phyloP scores from a whole-genome alignment of 2,888 invertebrate genomes.

The Nemoura dubitans region DNA sequence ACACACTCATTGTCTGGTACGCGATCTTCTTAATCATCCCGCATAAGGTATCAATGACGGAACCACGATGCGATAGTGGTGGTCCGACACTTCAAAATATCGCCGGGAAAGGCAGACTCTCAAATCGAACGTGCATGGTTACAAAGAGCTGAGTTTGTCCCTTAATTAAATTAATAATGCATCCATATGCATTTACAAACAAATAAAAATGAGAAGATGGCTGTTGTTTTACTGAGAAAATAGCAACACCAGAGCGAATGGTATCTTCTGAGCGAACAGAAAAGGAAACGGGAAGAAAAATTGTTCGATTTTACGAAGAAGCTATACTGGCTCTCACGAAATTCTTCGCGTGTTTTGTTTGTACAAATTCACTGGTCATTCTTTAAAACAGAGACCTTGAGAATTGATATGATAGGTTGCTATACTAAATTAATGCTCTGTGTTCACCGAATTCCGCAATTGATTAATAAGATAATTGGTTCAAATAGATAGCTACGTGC shows the following conservation, averaged over 20 bases:
- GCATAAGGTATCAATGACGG: not conserved
- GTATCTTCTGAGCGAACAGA: too few species aligned
- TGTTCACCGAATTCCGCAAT: constrained; percentile 7
- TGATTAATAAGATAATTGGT: not conserved
- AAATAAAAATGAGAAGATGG: too few species aligned
- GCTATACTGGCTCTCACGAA: not conserved
- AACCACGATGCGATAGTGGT: not conserved
- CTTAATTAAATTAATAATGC: too few species aligned
- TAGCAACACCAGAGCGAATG: too few species aligned
- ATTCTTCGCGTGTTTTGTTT: not conserved
- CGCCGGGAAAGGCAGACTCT: not conserved
- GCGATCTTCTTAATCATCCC: not conserved
- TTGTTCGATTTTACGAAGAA: too few species aligned
- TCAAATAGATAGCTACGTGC: not conserved
- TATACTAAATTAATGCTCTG: not conserved
- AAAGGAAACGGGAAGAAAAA: too few species aligned
- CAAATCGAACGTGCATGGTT: too few species aligned
- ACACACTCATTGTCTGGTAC: not conserved
- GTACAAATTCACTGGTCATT: not conserved
- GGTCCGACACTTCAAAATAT: not conserved
- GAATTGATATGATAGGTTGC: not conserved
- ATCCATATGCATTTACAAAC: too few species aligned
- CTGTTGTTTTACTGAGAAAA: too few species aligned
- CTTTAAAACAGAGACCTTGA: not conserved
- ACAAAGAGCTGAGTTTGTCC: too few species aligned